A percentile compares a stretch with the other conserved stretches of the same genome.
These are phyloP conservation scores for Pseudomyrmex concolor DNA, from an alignment of 1,140 invertebrate species.

Conservation along the genomic window DNA sequence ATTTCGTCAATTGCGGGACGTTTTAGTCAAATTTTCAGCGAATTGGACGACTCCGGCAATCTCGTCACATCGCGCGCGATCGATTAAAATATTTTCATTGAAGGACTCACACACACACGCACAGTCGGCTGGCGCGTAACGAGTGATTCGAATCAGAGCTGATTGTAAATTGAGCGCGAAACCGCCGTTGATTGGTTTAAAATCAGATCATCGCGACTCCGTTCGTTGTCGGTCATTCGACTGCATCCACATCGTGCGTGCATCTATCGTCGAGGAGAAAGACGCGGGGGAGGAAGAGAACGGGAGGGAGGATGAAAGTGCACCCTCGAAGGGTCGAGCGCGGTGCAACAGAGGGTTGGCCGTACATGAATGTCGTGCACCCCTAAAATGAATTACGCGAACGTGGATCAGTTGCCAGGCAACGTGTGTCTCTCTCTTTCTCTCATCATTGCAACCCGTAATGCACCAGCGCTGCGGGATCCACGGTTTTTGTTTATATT, in stretches of 20 bases:
- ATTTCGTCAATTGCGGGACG: slow-evolving; percentile 10
- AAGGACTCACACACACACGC: slow-evolving; percentile 29
- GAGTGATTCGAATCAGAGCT: slow-evolving; percentile 76
- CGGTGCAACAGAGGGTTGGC: slow-evolving; percentile 52
- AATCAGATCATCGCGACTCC: slow-evolving; percentile 82
- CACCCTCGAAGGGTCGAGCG: slow-evolving; percentile 47
- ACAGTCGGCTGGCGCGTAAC: slow-evolving; percentile 63
- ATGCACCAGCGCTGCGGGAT: slow-evolving; percentile 54
- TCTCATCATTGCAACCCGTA: slow-evolving; percentile 49
- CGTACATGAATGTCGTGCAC: slow-evolving; percentile 36
- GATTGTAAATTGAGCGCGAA: slow-evolving; percentile 85
- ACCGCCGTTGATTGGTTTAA: slow-evolving; percentile 84
- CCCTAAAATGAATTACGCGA: slow-evolving; percentile 77
- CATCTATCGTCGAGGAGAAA: slow-evolving; percentile 64
- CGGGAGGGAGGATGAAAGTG: slow-evolving; percentile 42
- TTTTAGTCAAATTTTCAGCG: slow-evolving; percentile 57
- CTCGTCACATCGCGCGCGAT: slow-evolving; percentile 60
- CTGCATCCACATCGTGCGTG: slow-evolving; percentile 68
- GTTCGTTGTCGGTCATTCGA: slow-evolving; percentile 75
- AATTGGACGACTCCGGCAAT: slow-evolving; percentile 40
- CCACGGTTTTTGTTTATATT: slow-evolving; percentile 71
- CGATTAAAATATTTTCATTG: slow-evolving; percentile 75
- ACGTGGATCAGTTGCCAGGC: slow-evolving; percentile 73
- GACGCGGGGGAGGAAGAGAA: neutral
- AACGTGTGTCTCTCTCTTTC: slow-evolving; percentile 60